Evolutionary conservation across 2,113 vertebrate genomes (phyloP).

Genomic region (Eidolon helvum): DNA sequence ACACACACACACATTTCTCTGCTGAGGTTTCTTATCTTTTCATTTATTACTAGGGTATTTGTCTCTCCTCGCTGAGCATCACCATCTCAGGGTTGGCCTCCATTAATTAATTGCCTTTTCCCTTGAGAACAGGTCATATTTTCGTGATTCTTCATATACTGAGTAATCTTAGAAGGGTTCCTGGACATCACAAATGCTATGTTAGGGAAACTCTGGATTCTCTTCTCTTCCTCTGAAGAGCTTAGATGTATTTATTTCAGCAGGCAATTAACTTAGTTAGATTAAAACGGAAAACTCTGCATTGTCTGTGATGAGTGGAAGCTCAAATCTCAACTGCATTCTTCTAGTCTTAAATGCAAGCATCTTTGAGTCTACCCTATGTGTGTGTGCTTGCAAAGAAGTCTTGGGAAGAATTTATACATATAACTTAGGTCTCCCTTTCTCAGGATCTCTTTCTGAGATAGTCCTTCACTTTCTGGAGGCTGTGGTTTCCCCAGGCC

Average conservation of each 20-base stretch:
- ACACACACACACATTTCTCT: background rate
- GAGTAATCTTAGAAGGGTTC: slow-evolving; percentile 17
- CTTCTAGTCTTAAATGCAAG: background rate
- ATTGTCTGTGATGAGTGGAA: background rate
- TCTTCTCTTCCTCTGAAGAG: slow-evolving; percentile 21
- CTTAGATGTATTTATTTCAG: slow-evolving; percentile 32
- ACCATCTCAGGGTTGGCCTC: background rate
- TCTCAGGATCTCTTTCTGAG: slow-evolving; percentile 32
- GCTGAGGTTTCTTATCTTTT: background rate
- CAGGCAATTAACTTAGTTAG: background rate
- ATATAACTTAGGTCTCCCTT: slow-evolving; percentile 25
- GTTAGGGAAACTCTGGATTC: background rate
- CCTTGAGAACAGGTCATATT: slow-evolving; percentile 1
- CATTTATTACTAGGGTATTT: slow-evolving; percentile 6
- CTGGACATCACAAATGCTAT: slow-evolving; percentile 4
- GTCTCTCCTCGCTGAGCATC: background rate
- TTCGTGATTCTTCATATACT: slow-evolving; percentile 27
- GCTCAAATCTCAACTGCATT: background rate
- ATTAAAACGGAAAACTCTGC: background rate
- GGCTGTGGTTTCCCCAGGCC: background rate
- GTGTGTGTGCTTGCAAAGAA: background rate
- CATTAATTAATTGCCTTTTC: background rate
- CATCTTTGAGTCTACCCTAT: background rate
- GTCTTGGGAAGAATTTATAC: background rate
- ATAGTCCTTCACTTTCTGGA: background rate